These are phyloP conservation scores for Notospermus geniculatus DNA, from an alignment of 1,140 invertebrate genomes.

Conservation along the genomic window DNA sequence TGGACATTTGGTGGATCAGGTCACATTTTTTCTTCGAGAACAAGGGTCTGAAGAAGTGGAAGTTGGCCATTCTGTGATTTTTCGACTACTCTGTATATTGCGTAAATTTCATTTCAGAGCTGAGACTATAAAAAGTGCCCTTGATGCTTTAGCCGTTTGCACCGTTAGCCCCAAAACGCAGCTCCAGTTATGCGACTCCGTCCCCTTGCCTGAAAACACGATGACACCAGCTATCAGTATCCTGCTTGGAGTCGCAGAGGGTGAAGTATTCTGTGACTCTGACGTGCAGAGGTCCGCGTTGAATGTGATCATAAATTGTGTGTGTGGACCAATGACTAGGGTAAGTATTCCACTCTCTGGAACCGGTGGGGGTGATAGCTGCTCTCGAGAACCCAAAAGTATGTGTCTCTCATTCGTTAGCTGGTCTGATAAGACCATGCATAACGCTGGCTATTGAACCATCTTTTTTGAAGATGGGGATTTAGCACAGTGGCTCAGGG, in stretches of 20 bases:
- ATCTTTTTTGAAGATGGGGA: too few relatives aligned
- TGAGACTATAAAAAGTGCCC: conserved; percentile 83
- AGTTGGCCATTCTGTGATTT: too few relatives aligned
- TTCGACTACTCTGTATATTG: too few relatives aligned
- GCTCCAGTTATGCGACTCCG: conserved; percentile 72
- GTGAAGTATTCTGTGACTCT: conserved; percentile 82
- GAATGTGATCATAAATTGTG: conserved; percentile 85
- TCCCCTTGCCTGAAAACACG: conserved; percentile 56
- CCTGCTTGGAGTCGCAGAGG: conserved; percentile 81
- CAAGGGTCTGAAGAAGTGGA: too few relatives aligned
- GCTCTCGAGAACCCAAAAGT: neutral
- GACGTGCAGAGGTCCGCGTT: conserved; percentile 90
- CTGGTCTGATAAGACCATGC: too few relatives aligned
- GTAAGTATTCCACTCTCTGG: conserved; percentile 57
- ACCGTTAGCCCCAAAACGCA: conserved; percentile 86
- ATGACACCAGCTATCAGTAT: conserved; percentile 55
- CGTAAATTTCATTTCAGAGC: conserved; percentile 59
- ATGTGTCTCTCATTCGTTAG: neutral
- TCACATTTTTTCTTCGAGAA: too few relatives aligned
- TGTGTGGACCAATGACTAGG: conserved; percentile 83
- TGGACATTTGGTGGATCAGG: too few relatives aligned
- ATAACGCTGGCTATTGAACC: too few relatives aligned
- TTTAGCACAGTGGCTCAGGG: too few relatives aligned
- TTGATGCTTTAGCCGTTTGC: conserved; percentile 88
- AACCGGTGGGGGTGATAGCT: neutral